Conservation (phyloP, 2,797 vertebrate genomes). For the Borostomias antarcticus region DNA sequence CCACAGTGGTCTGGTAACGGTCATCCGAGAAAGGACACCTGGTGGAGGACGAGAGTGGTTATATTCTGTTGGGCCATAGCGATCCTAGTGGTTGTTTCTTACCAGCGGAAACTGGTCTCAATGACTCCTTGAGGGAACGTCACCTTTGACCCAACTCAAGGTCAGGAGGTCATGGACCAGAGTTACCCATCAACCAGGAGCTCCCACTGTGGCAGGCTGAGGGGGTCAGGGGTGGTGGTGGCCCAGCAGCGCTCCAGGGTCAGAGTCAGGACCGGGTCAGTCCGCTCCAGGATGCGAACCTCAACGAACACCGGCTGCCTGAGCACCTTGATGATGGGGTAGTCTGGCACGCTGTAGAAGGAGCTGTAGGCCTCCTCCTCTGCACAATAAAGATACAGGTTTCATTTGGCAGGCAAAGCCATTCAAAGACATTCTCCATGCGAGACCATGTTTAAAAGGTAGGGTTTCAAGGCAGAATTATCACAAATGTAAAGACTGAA, state of each 20-base stretch:
- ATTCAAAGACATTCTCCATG: too few relatives aligned
- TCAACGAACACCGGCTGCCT: conserved; percentile 68
- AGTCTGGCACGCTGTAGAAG: conserved; percentile 68
- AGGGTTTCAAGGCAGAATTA: too few relatives aligned
- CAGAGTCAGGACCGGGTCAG: conserved; percentile 69
- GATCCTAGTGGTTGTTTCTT: too few relatives aligned
- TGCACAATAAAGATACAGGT: too few relatives aligned
- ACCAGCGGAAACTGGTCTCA: too few relatives aligned
- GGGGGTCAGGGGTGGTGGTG: conserved; percentile 54
- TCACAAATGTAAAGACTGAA: too few relatives aligned
- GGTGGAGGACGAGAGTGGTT: background rate
- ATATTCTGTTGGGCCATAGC: too few relatives aligned
- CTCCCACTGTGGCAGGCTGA: conserved; percentile 72
- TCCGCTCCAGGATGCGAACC: conserved; percentile 63
- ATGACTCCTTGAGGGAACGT: too few relatives aligned
- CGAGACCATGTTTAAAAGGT: too few relatives aligned
- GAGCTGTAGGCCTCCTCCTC: conserved; percentile 64
- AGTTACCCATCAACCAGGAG: conserved; percentile 74
- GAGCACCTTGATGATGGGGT: conserved; percentile 72
- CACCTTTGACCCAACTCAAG: too few relatives aligned
- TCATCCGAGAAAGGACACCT: conserved; percentile 76
- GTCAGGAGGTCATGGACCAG: too few relatives aligned
- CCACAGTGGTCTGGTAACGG: conserved; percentile 58
- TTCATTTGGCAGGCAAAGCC: too few relatives aligned
- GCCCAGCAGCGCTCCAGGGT: conserved; percentile 78